Evolutionary conservation across 2,113 vertebrate genomes (phyloP).

Genomic region (Channa maculata): DNA sequence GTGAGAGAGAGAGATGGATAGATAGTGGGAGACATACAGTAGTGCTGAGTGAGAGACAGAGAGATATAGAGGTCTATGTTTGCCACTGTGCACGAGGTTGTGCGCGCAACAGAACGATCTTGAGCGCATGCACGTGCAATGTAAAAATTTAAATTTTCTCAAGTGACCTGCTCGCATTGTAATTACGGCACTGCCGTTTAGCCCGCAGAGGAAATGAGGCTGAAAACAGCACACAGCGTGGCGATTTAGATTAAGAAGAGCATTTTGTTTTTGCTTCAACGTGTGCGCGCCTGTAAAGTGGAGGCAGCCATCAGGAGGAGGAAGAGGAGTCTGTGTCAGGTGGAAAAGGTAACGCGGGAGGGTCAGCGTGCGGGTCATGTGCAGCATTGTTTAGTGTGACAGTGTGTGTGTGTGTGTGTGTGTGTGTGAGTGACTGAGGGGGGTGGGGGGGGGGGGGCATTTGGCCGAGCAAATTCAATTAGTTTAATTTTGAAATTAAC

Average conservation of each 20-base stretch:
- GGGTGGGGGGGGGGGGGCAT: not conserved
- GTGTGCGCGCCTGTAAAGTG: constrained; percentile 5
- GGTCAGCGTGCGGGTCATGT: constrained; percentile 61
- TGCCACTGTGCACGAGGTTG: constrained; percentile 7
- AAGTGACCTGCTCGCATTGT: constrained; percentile 39
- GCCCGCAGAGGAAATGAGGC: constrained; percentile 34
- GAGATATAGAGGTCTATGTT: not conserved
- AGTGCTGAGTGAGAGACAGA: not conserved
- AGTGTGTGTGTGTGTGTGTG: too few relatives aligned
- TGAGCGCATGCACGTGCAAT: constrained; percentile 14
- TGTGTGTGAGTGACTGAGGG: not conserved
- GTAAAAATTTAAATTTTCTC: constrained; percentile 39
- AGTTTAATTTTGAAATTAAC: constrained; percentile 30
- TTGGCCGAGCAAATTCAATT: constrained; percentile 48
- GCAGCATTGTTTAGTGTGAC: constrained; percentile 26
- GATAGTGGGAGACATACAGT: constrained; percentile 21
- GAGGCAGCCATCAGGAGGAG: constrained; percentile 31
- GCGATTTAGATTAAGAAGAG: constrained; percentile 19
- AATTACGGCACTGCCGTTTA: constrained; percentile 37
- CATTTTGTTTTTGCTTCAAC: not conserved
- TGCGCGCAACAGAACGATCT: constrained; percentile 19
- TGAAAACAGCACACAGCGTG: constrained; percentile 4
- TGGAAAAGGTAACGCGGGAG: constrained; percentile 54
- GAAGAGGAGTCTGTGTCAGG: constrained; percentile 53
- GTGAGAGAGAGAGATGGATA: not conserved